Percentiles rank a stretch among this genome's conserved stretches.
phyloP scores from a whole-genome alignment of 2,797 vertebrate genomes.

The Onychomys leucogaster region DNA sequence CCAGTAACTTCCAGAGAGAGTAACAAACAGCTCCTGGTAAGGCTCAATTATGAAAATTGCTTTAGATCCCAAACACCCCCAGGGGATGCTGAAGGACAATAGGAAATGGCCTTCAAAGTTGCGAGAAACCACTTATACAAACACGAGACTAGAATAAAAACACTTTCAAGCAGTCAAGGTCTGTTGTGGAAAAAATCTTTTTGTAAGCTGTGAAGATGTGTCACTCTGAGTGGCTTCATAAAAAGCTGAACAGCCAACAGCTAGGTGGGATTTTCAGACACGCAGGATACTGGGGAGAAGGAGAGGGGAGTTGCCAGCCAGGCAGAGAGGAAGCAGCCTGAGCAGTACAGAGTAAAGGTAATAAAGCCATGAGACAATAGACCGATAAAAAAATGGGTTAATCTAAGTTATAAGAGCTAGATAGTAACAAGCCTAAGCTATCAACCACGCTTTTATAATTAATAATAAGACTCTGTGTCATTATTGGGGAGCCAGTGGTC shows the following conservation, averaged over 20 bases:
- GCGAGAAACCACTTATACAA: not conserved
- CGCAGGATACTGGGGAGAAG: not conserved
- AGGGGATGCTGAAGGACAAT: not conserved
- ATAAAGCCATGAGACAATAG: not conserved
- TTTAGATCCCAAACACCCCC: not conserved
- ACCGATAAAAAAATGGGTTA: not conserved
- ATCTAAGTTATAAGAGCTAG: not conserved
- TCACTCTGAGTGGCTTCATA: not conserved
- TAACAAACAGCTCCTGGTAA: not conserved
- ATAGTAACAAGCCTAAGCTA: not conserved
- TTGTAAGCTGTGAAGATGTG: not conserved
- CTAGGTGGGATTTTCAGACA: not conserved
- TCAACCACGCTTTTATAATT: not conserved
- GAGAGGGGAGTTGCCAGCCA: not conserved
- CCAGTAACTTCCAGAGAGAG: not conserved
- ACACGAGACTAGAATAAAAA: not conserved
- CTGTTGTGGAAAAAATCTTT: not conserved
- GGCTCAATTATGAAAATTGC: not conserved
- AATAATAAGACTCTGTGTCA: not conserved
- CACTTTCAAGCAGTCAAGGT: conserved; percentile 16
- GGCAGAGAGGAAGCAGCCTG: not conserved
- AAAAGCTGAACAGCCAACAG: not conserved
- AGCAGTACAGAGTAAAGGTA: not conserved
- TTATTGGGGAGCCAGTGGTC: not conserved
- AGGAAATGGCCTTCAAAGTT: not conserved